Conservation (phyloP, 1,140 invertebrate species). For the Brachionus plicatilis region DNA sequence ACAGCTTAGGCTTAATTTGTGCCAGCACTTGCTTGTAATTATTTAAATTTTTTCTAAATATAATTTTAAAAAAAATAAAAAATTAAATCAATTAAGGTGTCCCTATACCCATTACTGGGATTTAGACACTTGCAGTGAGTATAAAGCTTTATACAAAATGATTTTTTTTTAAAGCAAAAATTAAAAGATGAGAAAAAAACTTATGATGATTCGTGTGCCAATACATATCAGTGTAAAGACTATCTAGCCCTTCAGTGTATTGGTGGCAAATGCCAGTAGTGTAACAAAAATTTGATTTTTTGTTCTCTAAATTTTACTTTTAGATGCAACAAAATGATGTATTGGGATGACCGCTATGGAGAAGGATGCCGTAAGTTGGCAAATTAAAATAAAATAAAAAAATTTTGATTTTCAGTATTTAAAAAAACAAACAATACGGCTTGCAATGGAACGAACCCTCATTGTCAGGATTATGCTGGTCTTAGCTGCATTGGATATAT, state of each 20-base stretch:
- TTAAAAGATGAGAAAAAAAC: constrained; percentile 12
- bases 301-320: not conserved
- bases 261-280: not conserved
- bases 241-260: constrained; percentile 5
- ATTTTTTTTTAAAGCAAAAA: not conserved
- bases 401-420: not conserved
- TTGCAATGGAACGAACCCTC: constrained; percentile 4
- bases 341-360: not conserved
- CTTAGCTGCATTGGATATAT: not conserved
- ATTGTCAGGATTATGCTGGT: constrained; percentile 31
- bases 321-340: not conserved
- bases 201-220: not conserved
- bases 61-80: not conserved
- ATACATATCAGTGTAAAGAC: not conserved
- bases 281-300: not conserved
- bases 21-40: not conserved
- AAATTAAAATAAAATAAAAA: not conserved
- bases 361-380: not conserved
- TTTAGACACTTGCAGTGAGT: not conserved
- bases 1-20: not conserved
- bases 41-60: not conserved
- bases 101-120: not conserved
- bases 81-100: not conserved
- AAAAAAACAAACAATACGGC: constrained; percentile 7
- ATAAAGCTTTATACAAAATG: too few relatives aligned